Evolutionary conservation across 2,113 vertebrate genomes (phyloP).

Genomic region (Sturnira hondurensis): DNA sequence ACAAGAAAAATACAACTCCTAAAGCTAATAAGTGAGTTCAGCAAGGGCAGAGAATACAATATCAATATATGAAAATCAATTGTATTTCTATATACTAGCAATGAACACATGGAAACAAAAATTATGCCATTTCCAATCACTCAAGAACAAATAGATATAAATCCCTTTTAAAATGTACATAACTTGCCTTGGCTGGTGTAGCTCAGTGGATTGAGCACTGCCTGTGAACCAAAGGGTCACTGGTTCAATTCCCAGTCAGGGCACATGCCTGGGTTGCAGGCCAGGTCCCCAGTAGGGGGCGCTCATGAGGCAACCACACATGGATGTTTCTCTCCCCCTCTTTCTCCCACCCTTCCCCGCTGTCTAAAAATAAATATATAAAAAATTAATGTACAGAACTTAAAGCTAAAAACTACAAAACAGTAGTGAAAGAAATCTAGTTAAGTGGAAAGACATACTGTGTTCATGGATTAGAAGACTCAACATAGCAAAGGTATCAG

Average conservation of each 20-base stretch:
- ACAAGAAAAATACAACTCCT: background rate
- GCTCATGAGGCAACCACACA: too few relatives aligned
- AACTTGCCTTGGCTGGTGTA: too few relatives aligned
- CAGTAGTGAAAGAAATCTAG: slow-evolving; percentile 20
- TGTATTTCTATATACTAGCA: background rate
- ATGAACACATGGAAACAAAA: background rate
- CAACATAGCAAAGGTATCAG: background rate
- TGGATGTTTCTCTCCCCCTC: too few relatives aligned
- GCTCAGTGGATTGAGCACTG: too few relatives aligned
- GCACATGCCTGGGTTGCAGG: too few relatives aligned
- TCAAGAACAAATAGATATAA: slow-evolving; percentile 1
- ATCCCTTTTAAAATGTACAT: background rate
- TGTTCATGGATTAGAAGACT: background rate
- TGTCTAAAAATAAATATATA: too few relatives aligned
- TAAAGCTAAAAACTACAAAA: background rate
- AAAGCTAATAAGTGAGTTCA: background rate
- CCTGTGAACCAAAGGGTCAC: too few relatives aligned
- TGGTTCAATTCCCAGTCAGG: too few relatives aligned
- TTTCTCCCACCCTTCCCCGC: too few relatives aligned
- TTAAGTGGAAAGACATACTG: background rate
- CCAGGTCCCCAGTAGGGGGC: too few relatives aligned
- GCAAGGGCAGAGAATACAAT: background rate
- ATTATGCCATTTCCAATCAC: background rate
- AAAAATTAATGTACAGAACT: background rate
- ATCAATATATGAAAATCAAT: background rate